Evolutionary conservation across 2,888 invertebrate species (phyloP).

Genomic region (Antheraea assamensis): DNA sequence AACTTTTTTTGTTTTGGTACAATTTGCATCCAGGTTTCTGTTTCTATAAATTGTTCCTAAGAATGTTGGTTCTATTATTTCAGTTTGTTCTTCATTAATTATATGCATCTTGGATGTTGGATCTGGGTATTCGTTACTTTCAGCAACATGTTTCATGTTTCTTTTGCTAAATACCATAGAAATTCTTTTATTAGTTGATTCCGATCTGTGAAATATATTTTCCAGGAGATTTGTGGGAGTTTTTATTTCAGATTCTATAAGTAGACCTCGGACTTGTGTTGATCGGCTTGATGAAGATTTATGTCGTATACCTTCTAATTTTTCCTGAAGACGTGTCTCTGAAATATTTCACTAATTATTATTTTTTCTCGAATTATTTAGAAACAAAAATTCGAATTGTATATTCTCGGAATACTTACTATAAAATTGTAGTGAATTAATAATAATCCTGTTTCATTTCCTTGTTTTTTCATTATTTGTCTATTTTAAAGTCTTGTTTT

Average conservation of each 20-base stretch:
- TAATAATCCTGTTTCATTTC: not conserved
- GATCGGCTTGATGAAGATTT: slow-evolving; percentile 43
- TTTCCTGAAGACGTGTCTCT: slow-evolving; percentile 54
- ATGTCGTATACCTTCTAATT: slow-evolving; percentile 39
- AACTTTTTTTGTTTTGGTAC: not conserved
- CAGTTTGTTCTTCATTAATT: slow-evolving; percentile 3
- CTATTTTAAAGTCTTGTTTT: not conserved
- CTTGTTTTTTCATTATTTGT: not conserved
- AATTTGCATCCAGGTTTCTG: slow-evolving; percentile 23
- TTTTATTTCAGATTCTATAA: slow-evolving; percentile 31
- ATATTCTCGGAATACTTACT: not conserved
- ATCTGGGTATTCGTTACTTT: slow-evolving; percentile 26
- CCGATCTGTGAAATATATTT: slow-evolving; percentile 11
- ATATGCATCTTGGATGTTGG: slow-evolving; percentile 1
- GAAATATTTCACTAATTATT: slow-evolving; percentile 31
- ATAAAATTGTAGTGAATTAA: not conserved
- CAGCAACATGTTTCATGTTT: slow-evolving; percentile 36
- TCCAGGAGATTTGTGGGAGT: slow-evolving; percentile 22
- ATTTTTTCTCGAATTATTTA: not conserved
- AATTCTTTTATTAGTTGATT: slow-evolving; percentile 30
- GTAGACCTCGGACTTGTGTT: slow-evolving; percentile 45
- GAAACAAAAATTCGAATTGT: not conserved
- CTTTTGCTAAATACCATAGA: slow-evolving; percentile 48
- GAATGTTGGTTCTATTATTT: slow-evolving; percentile 25
- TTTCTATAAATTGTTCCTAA: slow-evolving; percentile 34